Evolutionary conservation across 2,113 vertebrate species (phyloP).

Genomic region (Leucopsar rothschildi): DNA sequence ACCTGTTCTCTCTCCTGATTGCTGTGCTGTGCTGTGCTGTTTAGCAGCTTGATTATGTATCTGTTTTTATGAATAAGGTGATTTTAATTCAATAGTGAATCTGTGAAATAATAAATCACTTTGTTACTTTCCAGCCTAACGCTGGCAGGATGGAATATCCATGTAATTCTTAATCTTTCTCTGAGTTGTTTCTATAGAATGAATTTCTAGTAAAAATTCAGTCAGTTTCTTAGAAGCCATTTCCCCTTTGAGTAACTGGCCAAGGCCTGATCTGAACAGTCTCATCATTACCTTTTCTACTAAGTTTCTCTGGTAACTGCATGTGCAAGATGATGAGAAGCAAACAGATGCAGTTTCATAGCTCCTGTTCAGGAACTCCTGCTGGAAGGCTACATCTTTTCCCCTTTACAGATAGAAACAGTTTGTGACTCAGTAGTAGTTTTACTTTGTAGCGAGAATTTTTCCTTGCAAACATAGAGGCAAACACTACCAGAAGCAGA

Average conservation of each 20-base stretch:
- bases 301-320: background rate
- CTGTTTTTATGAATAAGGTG: fast-evolving
- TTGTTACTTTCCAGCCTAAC: background rate
- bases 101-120: fast-evolving
- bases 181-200: fast-evolving
- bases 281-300: background rate
- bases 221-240: background rate
- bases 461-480: background rate
- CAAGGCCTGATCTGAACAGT: background rate
- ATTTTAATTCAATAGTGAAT: background rate
- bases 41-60: fast-evolving
- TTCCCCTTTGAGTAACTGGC: background rate
- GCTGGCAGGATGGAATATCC: background rate
- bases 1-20: background rate
- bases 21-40: fast-evolving
- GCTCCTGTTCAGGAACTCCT: background rate
- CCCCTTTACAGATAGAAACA: background rate
- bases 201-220: background rate
- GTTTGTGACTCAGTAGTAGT: background rate
- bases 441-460: background rate
- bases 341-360: background rate
- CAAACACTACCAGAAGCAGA: background rate
- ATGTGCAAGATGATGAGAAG: background rate
- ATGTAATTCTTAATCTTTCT: background rate
- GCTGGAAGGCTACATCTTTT: background rate